Base-by-base conservation (phyloP, 2,888 invertebrate species). In the Brachyptera putata region DNA sequence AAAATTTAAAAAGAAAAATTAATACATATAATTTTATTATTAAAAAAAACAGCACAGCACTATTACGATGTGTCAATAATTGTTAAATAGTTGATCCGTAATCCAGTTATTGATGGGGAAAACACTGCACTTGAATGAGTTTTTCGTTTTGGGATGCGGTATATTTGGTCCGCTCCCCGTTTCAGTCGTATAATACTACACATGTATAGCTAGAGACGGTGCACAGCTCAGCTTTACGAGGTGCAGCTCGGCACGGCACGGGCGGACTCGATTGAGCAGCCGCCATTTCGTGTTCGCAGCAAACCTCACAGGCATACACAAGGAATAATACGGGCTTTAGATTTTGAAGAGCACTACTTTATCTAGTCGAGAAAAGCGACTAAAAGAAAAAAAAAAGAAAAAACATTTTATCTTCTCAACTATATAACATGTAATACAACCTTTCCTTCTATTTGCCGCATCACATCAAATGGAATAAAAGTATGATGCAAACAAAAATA, bases 221-320 rank as follows among this genome's bases (percentile, higher is more conserved):
- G 18, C 49, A 3, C 34, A n/a, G 34, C 53, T 34, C 3, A 1
- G 53, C 53, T 30, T 30, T 5, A 13, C 34, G 16, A 11, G 61
- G 61, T 24, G 14, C 43, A 22, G 25, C 39, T 61, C 61, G 61
- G 22, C 56, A 63, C 63, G 63, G 63, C 58, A 50, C 58, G 63
- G 61, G 9, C 18, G 25, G 48, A 5, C 63, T 63, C 63, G 63
- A 61, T 56, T 14, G 56, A 24, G 56, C 63, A 63, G 30, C 56
- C 56, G 53, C 56, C 63, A 60, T 22, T 21, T 16, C 34, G 14
- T 18, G 11, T 5, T 37, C 53, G n/a, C n/a, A n/a, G n/a, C n/a
- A n/a, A n/a, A n/a, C n/a, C n/a, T 30, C 57, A 25, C 41, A 34
- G 36, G 53, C 36, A 53, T 22, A 46, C 24, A 22, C 46, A n/a